Evolutionary conservation across 2,888 invertebrate genomes (phyloP).

Genomic region (Papilio demoleus): DNA sequence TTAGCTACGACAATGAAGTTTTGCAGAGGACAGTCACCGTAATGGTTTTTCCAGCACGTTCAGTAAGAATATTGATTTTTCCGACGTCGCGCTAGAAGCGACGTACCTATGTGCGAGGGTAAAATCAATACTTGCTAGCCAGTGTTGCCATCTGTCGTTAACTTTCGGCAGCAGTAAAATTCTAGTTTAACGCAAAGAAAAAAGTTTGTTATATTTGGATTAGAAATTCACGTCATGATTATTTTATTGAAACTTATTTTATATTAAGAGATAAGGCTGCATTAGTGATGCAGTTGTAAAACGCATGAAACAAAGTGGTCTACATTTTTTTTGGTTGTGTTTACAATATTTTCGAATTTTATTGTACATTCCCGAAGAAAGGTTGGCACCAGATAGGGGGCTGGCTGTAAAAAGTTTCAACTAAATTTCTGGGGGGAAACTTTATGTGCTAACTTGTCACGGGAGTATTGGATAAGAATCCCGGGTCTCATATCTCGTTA

Average conservation of each 20-base stretch:
- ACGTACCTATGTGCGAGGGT: slow-evolving; percentile 51
- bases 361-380: too few species aligned
- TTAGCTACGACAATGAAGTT: slow-evolving; percentile 49
- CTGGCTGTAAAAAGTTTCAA: too few species aligned
- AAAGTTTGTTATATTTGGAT: background rate
- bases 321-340: too few species aligned
- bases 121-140: slow-evolving; percentile 71
- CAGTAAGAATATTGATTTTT: slow-evolving; percentile 73
- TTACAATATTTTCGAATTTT: too few species aligned
- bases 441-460: too few species aligned
- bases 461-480: too few species aligned
- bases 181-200: background rate
- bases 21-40: slow-evolving; percentile 52
- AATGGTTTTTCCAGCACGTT: slow-evolving; percentile 65
- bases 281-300: too few species aligned
- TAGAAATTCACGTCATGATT: background rate
- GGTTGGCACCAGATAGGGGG: too few species aligned
- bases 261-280: too few species aligned
- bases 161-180: background rate
- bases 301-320: too few species aligned
- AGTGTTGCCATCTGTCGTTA: slow-evolving; percentile 66
- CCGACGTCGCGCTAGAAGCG: slow-evolving; percentile 50
- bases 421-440: too few species aligned
- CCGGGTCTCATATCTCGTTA: too few species aligned
- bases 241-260: background rate